A percentile compares a stretch with the other conserved stretches of the same genome.
phyloP scores from a whole-genome alignment of 2,113 vertebrate genomes.

The Fukomys damarensis region DNA sequence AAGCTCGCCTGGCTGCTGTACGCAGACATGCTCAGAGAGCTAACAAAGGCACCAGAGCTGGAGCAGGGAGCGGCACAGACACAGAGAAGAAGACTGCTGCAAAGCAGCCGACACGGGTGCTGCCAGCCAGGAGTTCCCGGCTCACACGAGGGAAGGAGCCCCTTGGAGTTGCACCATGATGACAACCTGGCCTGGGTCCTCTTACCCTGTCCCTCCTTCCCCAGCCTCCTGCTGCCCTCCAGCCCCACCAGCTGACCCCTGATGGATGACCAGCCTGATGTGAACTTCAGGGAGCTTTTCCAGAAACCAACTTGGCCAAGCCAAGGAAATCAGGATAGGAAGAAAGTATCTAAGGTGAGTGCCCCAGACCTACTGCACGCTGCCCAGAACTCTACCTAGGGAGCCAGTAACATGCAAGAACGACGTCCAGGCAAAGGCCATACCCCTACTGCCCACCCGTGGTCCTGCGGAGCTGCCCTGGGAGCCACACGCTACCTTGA shows the following conservation, averaged over 20 bases:
- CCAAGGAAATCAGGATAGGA: not conserved
- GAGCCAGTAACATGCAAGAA: not conserved
- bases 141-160: not conserved
- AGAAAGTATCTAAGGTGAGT: not conserved
- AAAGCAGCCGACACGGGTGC: rapidly evolving
- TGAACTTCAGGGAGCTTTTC: too few relatives aligned
- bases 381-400: not conserved
- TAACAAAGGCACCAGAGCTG: not conserved
- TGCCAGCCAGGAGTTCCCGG: rapidly evolving
- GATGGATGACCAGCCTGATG: not conserved
- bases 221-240: not conserved
- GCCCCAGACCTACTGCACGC: not conserved
- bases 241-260: not conserved
- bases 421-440: not conserved
- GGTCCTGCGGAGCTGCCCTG: not conserved
- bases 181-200: not conserved
- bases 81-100: not conserved
- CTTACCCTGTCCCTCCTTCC: not conserved
- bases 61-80: too few relatives aligned
- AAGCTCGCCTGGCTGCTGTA: not conserved
- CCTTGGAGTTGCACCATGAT: rapidly evolving
- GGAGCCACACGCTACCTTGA: conserved; percentile 89
- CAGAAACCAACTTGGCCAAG: too few relatives aligned
- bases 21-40: not conserved
- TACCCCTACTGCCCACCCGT: rapidly evolving